Evolutionary conservation across 2,797 vertebrate genomes (phyloP).

Genomic region (Microctenopoma lineatum): DNA sequence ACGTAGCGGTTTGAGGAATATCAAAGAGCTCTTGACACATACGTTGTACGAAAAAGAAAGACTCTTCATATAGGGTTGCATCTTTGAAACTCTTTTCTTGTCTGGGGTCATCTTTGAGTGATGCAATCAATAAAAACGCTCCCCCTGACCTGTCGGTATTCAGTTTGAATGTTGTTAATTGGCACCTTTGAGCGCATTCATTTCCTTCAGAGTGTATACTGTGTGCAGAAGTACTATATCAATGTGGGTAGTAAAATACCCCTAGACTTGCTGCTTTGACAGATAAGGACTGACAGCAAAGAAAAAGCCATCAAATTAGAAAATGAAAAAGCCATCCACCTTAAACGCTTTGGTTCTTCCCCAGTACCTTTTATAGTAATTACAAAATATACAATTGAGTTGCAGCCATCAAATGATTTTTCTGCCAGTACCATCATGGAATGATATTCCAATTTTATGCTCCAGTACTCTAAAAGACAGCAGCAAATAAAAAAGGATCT

Average conservation of each 20-base stretch:
- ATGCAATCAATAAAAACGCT: slow-evolving; percentile 33
- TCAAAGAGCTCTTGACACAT: slow-evolving; percentile 17
- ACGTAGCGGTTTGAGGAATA: neutral
- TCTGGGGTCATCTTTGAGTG: slow-evolving; percentile 17
- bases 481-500: slow-evolving; percentile 62
- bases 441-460: slow-evolving; percentile 79
- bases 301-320: slow-evolving; percentile 73
- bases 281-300: slow-evolving; percentile 68
- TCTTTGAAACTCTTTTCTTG: slow-evolving; percentile 17
- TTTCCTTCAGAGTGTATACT: slow-evolving; percentile 56
- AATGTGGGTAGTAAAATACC: slow-evolving; percentile 57
- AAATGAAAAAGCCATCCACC: slow-evolving; percentile 71
- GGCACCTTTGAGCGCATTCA: slow-evolving; percentile 44
- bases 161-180: slow-evolving; percentile 64
- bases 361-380: slow-evolving; percentile 81
- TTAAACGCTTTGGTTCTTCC: slow-evolving; percentile 72
- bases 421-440: slow-evolving; percentile 53
- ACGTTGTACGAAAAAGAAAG: neutral
- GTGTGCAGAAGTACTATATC: slow-evolving; percentile 27
- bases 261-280: slow-evolving; percentile 56
- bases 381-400: slow-evolving; percentile 77
- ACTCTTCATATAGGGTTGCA: neutral
- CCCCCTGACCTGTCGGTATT: slow-evolving; percentile 49
- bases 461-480: slow-evolving; percentile 61
- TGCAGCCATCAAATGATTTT: slow-evolving; percentile 69